Base-by-base conservation (phyloP, 2,113 vertebrate genomes). In the Gasterosteus nipponicus region DNA sequence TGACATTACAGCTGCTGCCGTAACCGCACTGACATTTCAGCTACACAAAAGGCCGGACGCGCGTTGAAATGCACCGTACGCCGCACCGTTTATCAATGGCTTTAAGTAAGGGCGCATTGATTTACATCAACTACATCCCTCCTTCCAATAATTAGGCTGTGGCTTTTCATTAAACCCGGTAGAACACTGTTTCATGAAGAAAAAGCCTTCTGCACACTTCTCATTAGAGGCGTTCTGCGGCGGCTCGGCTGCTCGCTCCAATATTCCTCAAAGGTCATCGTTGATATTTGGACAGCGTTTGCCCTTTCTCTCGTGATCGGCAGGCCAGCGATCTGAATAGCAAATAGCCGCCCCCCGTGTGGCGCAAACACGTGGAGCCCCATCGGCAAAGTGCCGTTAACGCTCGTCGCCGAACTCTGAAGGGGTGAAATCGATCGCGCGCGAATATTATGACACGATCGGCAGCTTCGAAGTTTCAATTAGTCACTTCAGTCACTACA, bases 281-380 rank as follows among this genome's bases (percentile, higher is more conserved):
- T 88, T 93, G 93, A 89, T 94, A 91, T 94, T 94, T 95, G 92
- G 92, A 95, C 93, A 92, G 88, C 85, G 83, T 90, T 92, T 95
- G 93, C 90, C 93, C 94, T 94, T 93, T 93, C 84, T 68, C 82
- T 68, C 82, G 73, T 72, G 84, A 90, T 86, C 86, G 87, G 81
- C 71, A 81, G 82, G 81, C 65, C 83, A 70, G 49, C 73, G 54
- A 87, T 90, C 88, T 82, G 93, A 93, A 92, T 92, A 78, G 86
- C 89, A 94, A 90, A 92, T 85, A 89, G 79, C 26, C 68, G 62
- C n/a, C 71, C 59, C 54, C 59, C 54, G 82, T 85, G 87, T 85
- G 87, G 75, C 77, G 72, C 65, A 85, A 91, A 81, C 77, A 81
- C 61, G 51, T 78, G 89, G 90, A 79, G 80, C 65, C 78, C 83